These are phyloP conservation scores for Trichonephila clavipes DNA, from an alignment of 1,140 invertebrate genomes.

Conservation along the genomic window DNA sequence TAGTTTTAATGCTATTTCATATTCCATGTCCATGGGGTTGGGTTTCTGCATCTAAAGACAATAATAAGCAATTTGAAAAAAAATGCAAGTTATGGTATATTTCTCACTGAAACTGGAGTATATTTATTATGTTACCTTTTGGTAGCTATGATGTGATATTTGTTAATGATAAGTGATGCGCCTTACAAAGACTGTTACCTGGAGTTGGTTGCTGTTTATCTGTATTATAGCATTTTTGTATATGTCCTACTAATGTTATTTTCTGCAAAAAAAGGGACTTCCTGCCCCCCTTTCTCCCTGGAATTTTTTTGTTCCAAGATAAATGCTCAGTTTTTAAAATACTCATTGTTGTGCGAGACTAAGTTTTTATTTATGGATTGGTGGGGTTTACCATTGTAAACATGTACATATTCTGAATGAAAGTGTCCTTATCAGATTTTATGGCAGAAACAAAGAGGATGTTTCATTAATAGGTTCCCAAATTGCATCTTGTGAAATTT, in stretches of 20 bases:
- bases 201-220: constrained; percentile 76
- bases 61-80: background rate
- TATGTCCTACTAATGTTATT: constrained; percentile 69
- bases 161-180: constrained; percentile 71
- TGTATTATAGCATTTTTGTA: constrained; percentile 74
- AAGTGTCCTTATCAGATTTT: constrained; percentile 70
- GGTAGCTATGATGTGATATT: constrained; percentile 76
- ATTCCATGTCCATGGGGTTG: constrained; percentile 7
- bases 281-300: background rate
- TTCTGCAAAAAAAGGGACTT: constrained; percentile 38
- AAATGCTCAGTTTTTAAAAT: background rate
- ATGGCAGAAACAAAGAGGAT: background rate
- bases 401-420: constrained; percentile 61
- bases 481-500: background rate
- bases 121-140: constrained; percentile 75
- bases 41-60: constrained; percentile 44
- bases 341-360: background rate
- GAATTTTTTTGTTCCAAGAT: background rate
- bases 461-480: background rate
- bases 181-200: constrained; percentile 76
- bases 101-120: constrained; percentile 59
- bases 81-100: constrained; percentile 34
- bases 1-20: background rate
- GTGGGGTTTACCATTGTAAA: background rate
- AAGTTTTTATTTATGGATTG: constrained; percentile 29